A percentile compares a stretch with the other conserved stretches of the same genome.
These are phyloP conservation scores for Girardia tigrina DNA, from an alignment of 2,888 invertebrate species.

Conservation along the genomic window DNA sequence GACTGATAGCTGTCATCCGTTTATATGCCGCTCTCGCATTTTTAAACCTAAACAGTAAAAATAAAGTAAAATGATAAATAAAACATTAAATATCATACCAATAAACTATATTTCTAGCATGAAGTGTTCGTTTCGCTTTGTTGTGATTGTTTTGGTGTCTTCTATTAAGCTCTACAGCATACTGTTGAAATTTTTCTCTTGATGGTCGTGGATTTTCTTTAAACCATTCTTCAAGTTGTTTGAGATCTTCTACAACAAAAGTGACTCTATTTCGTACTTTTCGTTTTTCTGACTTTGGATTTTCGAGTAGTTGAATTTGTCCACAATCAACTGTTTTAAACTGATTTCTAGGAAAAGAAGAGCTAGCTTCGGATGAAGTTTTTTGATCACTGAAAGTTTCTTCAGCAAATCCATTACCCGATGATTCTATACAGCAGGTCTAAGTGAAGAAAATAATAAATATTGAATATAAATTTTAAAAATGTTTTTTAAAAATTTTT, in stretches of 20 bases:
- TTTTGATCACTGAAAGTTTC: not conserved
- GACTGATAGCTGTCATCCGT: constrained; percentile 5
- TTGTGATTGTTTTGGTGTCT: constrained; percentile 15
- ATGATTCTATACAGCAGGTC: not conserved
- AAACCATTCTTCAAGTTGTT: constrained; percentile 13
- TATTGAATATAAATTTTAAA: not conserved
- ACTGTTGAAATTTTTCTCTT: constrained; percentile 3
- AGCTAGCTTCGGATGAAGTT: not conserved
- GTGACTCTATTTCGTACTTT: not conserved
- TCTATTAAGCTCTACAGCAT: not conserved
- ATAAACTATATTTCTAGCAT: constrained; percentile 4
- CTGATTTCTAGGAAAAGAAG: not conserved
- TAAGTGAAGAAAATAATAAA: not conserved
- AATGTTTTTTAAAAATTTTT: too few species aligned
- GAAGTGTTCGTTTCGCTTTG: not conserved
- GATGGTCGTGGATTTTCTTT: not conserved
- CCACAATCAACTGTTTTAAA: constrained; percentile 7
- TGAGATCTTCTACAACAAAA: constrained; percentile 2
- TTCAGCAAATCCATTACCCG: not conserved
- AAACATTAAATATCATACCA: not conserved
- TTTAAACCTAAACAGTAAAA: not conserved
- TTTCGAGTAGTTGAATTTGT: not conserved
- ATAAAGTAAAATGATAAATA: not conserved
- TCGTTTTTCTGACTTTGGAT: not conserved
- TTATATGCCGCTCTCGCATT: constrained; percentile 11